Percentiles rank a stretch among this genome's conserved stretches.
phyloP scores from a whole-genome alignment of 1,140 invertebrate species.

The Brachionus angularis region DNA sequence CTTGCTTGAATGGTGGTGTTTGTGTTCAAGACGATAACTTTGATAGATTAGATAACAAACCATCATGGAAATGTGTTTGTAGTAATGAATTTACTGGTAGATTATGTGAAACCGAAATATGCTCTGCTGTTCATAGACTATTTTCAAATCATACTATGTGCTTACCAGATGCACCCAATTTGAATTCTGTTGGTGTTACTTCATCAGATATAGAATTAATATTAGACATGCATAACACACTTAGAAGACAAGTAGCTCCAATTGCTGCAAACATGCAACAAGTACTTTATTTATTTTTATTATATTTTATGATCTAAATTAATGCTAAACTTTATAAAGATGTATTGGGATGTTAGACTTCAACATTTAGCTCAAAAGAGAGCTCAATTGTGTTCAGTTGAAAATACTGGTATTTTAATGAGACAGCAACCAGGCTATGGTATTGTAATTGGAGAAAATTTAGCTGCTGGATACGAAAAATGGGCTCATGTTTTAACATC shows the following conservation, averaged over 20 bases:
- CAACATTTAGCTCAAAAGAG: conserved; percentile 37
- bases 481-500: conserved; percentile 31
- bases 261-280: conserved; percentile 40
- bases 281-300: neutral
- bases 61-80: conserved; percentile 33
- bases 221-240: conserved; percentile 24
- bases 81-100: conserved; percentile 20
- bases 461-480: conserved; percentile 42
- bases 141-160: conserved; percentile 41
- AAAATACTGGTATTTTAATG: conserved; percentile 17
- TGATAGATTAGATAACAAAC: neutral
- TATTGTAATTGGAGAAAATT: conserved; percentile 44
- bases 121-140: conserved; percentile 16
- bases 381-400: conserved; percentile 31
- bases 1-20: conserved; percentile 24
- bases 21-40: conserved; percentile 7
- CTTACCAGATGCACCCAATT: conserved; percentile 14
- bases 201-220: conserved; percentile 27
- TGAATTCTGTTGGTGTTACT: neutral
- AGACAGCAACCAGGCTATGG: conserved; percentile 41
- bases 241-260: conserved; percentile 15
- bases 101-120: conserved; percentile 33
- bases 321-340: conserved; percentile 12
- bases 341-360: conserved; percentile 40
- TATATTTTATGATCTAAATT: neutral